Percentiles rank a stretch among this genome's conserved stretches.
Evolutionary conservation across 2,113 vertebrate genomes (phyloP).

Genomic region (Upupa epops): DNA sequence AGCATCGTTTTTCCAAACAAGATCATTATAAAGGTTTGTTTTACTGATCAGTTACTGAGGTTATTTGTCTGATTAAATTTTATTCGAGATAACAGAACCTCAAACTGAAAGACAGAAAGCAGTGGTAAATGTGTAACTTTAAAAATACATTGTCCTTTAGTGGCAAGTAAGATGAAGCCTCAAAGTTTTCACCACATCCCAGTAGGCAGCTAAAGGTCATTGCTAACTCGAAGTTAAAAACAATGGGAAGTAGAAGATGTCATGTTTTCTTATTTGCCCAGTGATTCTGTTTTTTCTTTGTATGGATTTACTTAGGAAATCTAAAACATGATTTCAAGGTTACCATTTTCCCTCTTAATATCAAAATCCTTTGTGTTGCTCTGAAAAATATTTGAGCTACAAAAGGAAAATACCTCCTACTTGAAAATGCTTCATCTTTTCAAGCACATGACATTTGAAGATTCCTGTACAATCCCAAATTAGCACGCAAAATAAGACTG

Average conservation of each 20-base stretch:
- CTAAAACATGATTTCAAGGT: constrained; percentile 1
- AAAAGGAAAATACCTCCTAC: background rate
- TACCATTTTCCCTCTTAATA: background rate
- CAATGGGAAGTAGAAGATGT: constrained; percentile 60
- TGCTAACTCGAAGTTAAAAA: constrained; percentile 63
- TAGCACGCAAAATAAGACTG: background rate
- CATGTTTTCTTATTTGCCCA: constrained; percentile 52
- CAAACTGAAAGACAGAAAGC: constrained; percentile 17
- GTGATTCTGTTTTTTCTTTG: constrained; percentile 60
- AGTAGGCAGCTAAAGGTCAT: constrained; percentile 67
- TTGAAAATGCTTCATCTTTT: background rate
- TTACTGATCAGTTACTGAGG: background rate
- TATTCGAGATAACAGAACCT: background rate
- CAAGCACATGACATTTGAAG: background rate
- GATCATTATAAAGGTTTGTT: background rate
- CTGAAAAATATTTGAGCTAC: background rate
- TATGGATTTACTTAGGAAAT: constrained; percentile 57
- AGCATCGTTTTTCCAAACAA: background rate
- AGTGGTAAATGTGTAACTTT: constrained; percentile 52
- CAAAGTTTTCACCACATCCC: constrained; percentile 60
- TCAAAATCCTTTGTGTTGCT: background rate
- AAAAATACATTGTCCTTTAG: constrained; percentile 39
- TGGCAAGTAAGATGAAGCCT: constrained; percentile 46
- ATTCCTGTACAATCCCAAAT: background rate
- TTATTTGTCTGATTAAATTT: constrained; percentile 27